Evolutionary conservation across 64 coral and sea anemone species (phyloP).

Genomic region (Astreopora myriophthalma): DNA sequence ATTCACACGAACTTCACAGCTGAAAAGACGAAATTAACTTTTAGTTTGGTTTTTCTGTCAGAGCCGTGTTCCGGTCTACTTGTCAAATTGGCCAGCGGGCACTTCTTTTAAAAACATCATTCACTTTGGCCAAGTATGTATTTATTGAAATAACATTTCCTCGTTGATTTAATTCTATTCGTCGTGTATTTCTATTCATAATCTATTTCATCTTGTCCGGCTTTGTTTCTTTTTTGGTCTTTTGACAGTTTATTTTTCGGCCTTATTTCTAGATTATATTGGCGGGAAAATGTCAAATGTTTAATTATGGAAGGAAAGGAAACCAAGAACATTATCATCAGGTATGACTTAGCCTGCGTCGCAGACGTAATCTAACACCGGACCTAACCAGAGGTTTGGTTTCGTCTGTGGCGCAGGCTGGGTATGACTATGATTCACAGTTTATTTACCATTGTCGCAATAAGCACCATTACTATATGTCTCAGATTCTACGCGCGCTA

Average conservation of each 20-base stretch:
- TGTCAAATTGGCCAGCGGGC: constrained; percentile 68
- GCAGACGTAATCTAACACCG: too few species aligned
- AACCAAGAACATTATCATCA: constrained; percentile 54
- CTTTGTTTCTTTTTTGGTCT: background rate
- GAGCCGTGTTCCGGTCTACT: constrained; percentile 57
- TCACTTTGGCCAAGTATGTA: constrained; percentile 75
- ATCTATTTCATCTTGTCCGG: background rate
- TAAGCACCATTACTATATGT: too few species aligned
- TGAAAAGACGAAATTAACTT: too few species aligned
- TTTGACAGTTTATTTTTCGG: background rate
- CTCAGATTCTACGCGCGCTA: too few species aligned
- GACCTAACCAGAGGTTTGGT: too few species aligned
- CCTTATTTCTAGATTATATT: constrained; percentile 13
- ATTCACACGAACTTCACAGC: too few species aligned
- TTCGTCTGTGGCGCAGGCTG: too few species aligned
- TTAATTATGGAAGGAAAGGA: constrained; percentile 67
- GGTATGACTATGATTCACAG: too few species aligned
- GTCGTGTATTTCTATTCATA: background rate
- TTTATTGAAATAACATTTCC: background rate
- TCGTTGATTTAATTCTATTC: too few species aligned
- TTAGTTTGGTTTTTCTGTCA: background rate
- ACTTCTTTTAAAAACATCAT: constrained; percentile 80
- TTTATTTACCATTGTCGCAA: too few species aligned
- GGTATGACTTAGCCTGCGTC: constrained; percentile 28
- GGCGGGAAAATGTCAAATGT: constrained; percentile 37